Evolutionary conservation across 1,140 invertebrate species (phyloP).

Genomic region (Cotesia typhae): DNA sequence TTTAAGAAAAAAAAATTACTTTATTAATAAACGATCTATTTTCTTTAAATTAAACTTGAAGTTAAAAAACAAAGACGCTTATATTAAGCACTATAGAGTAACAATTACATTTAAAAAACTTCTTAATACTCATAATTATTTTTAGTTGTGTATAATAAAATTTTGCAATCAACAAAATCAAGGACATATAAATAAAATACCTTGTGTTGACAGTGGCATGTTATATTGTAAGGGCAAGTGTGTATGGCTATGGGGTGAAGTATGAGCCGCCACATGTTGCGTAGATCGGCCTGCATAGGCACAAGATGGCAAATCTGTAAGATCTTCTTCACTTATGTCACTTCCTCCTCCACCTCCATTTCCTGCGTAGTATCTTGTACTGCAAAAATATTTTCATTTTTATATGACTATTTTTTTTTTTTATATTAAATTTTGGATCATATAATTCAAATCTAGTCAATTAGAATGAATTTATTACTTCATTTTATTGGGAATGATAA

Average conservation of each 20-base stretch:
- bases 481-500: too few relatives aligned
- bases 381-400: slow-evolving; percentile 43
- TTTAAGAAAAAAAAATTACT: slow-evolving; percentile 32
- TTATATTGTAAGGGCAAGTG: slow-evolving; percentile 62
- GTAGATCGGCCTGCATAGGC: slow-evolving; percentile 70
- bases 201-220: slow-evolving; percentile 59
- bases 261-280: slow-evolving; percentile 50
- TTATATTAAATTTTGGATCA: background rate
- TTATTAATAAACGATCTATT: slow-evolving; percentile 14
- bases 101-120: too few relatives aligned
- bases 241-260: slow-evolving; percentile 42
- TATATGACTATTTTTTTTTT: background rate
- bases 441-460: too few relatives aligned
- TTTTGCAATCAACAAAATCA: background rate
- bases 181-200: slow-evolving; percentile 50
- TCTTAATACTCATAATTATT: too few relatives aligned
- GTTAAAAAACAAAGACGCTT: too few relatives aligned
- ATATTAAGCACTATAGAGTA: too few relatives aligned
- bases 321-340: slow-evolving; percentile 68
- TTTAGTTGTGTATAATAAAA: too few relatives aligned
- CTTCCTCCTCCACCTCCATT: slow-evolving; percentile 62
- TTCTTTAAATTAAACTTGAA: too few relatives aligned
- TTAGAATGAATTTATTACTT: too few relatives aligned
- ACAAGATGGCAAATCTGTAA: slow-evolving; percentile 73
- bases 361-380: slow-evolving; percentile 66